phyloP scores from a whole-genome alignment of 2,888 invertebrate genomes.

The Ophonus ardosiacus region DNA sequence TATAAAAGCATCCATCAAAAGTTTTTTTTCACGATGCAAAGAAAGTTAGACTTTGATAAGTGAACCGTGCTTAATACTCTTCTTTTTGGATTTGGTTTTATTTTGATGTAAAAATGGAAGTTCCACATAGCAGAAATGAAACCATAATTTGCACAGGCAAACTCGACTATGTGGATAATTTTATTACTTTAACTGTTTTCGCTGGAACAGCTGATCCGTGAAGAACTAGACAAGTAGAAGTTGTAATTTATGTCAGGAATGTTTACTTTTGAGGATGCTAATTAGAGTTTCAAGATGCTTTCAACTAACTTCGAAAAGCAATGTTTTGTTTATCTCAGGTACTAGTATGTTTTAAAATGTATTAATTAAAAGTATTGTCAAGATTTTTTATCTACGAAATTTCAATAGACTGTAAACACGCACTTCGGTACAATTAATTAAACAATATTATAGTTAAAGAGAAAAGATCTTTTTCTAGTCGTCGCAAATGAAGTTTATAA shows the following conservation, averaged over 20 bases:
- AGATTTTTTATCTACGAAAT: conserved; percentile 1
- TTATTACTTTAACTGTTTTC: conserved; percentile 12
- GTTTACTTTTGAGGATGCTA: conserved; percentile 35
- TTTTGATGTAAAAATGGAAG: background rate
- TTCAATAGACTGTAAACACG: background rate
- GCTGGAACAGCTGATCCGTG: conserved; percentile 9
- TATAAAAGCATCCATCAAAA: background rate
- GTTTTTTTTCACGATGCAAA: background rate
- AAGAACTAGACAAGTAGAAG: conserved; percentile 35
- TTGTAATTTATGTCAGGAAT: conserved; percentile 40
- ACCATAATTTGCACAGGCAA: background rate
- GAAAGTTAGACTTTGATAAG: background rate
- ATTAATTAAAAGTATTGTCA: conserved; percentile 25
- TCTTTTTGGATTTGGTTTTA: background rate
- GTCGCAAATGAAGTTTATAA: too few species aligned
- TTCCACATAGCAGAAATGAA: background rate
- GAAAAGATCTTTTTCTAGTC: too few species aligned
- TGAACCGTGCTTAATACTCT: background rate
- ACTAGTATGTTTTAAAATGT: conserved; percentile 2
- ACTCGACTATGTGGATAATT: background rate
- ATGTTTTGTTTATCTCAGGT: conserved; percentile 38
- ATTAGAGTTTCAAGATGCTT: conserved; percentile 37
- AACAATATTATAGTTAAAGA: background rate
- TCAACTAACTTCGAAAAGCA: conserved; percentile 31
- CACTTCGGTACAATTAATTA: background rate